phyloP scores from a whole-genome alignment of 2,113 vertebrate species.

The Myanophis thanlyinensis region DNA sequence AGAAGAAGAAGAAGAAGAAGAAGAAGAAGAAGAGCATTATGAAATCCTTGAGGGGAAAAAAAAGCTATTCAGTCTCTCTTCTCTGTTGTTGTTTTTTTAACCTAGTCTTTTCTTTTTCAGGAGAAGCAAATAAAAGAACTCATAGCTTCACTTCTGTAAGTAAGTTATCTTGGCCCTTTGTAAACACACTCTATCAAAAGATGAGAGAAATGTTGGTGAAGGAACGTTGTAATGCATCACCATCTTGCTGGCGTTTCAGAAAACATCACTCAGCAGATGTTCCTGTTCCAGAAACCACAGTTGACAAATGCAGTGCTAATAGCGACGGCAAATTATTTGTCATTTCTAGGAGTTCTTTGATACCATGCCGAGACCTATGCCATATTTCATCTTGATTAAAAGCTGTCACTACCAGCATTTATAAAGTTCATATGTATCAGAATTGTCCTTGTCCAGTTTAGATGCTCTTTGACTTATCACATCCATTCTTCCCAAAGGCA shows the following conservation, averaged over 20 bases:
- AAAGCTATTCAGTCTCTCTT: neutral
- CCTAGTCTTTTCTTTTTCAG: neutral
- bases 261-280: slow-evolving; percentile 53
- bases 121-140: neutral
- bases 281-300: slow-evolving; percentile 50
- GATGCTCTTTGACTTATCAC: slow-evolving; percentile 35
- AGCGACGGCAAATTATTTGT: slow-evolving; percentile 59
- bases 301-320: slow-evolving; percentile 56
- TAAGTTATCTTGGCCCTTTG: slow-evolving; percentile 26
- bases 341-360: slow-evolving; percentile 61
- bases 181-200: slow-evolving; percentile 45
- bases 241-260: slow-evolving; percentile 37
- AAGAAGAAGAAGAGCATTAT: too few species aligned
- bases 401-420: slow-evolving; percentile 53
- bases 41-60: neutral
- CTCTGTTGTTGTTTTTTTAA: neutral
- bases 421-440: slow-evolving; percentile 48
- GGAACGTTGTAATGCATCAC: slow-evolving; percentile 48
- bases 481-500: neutral
- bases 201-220: slow-evolving; percentile 37
- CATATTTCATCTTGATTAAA: slow-evolving; percentile 68
- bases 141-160: slow-evolving; percentile 35
- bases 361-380: slow-evolving; percentile 42
- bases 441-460: slow-evolving; percentile 51
- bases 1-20: too few species aligned